Base-by-base conservation (phyloP, 1,140 invertebrate genomes). In the Aricia agestis region DNA sequence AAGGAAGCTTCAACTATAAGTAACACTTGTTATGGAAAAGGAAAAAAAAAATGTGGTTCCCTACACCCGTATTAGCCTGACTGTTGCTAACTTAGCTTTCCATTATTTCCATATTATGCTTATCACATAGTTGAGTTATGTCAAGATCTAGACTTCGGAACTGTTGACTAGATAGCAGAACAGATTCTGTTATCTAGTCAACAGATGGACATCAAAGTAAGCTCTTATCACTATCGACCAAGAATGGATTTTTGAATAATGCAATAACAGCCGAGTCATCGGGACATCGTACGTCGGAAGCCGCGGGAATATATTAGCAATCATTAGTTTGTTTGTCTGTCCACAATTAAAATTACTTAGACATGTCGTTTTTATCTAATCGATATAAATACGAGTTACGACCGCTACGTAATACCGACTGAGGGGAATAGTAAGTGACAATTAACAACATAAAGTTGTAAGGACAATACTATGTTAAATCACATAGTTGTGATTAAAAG, bases 281-380 rank as follows among this genome's bases (percentile, higher is more conserved):
- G 11, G 45, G 45, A 52, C 45, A 13, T 52, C 45, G 45, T 52
- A 52, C 45, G 45, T 52, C 45, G 45, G 45, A 52, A 63, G 9
- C 17, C 18, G 11, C 25, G 42, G 19, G 74, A 69, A 79, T 79
- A 68, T 17, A 77, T 79, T 77, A 68, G 67, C 74, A 79, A 74
- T 70, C 52, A 77, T 79, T 74, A 73, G 73, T 73, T 75, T 63
- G 59, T 73, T 69, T 75, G 68, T 74, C 72, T 73, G 76, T 73
- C 70, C 42, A 66, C 42, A 36, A 36, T 18, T 45, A 68, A 52
- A 52, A 52, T 52, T 52, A 52, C 45, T 52, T 13, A 10, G 11
- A 15, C 45, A 52, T 15, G 45, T 52, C 45, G 45, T 52, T 63
- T 65, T 70, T 70, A 74, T 70, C 68, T 74, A 74, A 74, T 74